Conservation (phyloP, 2,797 vertebrate species). For the Chaetodon trifasciatus region DNA sequence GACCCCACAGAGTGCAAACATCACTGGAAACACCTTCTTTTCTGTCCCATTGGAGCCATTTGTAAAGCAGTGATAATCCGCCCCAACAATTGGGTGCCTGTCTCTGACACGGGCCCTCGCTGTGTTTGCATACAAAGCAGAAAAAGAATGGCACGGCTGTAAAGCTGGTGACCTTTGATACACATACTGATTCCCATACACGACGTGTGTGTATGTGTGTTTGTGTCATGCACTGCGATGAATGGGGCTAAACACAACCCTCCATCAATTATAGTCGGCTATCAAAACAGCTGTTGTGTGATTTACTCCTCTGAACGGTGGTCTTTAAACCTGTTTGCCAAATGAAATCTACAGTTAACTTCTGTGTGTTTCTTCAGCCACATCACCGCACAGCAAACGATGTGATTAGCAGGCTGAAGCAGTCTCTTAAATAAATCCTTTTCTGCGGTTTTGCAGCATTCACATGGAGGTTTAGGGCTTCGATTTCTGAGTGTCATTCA, state of each 20-base stretch:
- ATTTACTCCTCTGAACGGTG: slow-evolving; percentile 9
- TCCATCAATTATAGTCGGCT: slow-evolving; percentile 30
- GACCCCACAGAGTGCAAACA: slow-evolving; percentile 22
- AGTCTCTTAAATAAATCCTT: neutral
- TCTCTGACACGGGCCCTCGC: slow-evolving; percentile 64
- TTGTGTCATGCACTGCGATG: slow-evolving; percentile 34
- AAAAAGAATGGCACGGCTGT: slow-evolving; percentile 75
- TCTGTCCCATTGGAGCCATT: slow-evolving; percentile 47
- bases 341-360: neutral
- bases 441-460: neutral
- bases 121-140: slow-evolving; percentile 81
- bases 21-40: slow-evolving; percentile 53
- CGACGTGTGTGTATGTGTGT: neutral
- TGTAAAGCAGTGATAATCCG: slow-evolving; percentile 70
- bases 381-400: neutral
- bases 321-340: slow-evolving; percentile 8
- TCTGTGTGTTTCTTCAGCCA: neutral
- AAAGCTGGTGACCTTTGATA: slow-evolving; percentile 78
- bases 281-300: slow-evolving; percentile 46
- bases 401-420: neutral
- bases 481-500: neutral
- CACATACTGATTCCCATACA: slow-evolving; percentile 68
- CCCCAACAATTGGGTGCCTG: slow-evolving; percentile 73
- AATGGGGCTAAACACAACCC: slow-evolving; percentile 42
- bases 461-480: neutral